A percentile compares a stretch with the other conserved stretches of the same genome.
Evolutionary conservation across 2,888 invertebrate genomes (phyloP).

Genomic region (Erannis defoliaria): DNA sequence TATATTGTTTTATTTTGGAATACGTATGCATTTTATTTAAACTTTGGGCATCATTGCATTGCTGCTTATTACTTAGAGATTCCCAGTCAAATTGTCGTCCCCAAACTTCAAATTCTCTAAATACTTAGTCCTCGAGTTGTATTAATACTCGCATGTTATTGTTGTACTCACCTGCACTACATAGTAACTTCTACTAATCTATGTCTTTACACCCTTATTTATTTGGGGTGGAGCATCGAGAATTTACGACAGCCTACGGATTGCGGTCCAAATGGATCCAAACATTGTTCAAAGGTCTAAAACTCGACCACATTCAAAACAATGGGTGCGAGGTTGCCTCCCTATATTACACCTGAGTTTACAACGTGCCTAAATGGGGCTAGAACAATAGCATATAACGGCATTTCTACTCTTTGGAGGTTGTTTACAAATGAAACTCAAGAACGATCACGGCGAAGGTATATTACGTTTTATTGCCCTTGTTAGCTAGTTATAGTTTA

Average conservation of each 20-base stretch:
- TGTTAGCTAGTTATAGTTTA: too few relatives aligned
- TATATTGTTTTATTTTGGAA: not conserved
- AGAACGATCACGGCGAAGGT: too few relatives aligned
- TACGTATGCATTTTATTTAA: too few relatives aligned
- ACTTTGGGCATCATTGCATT: too few relatives aligned
- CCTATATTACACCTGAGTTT: conserved; percentile 5
- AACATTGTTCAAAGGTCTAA: conserved; percentile 9
- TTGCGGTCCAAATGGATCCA: conserved; percentile 16
- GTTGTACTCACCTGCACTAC: not conserved
- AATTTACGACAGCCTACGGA: conserved; percentile 12
- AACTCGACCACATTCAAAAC: conserved; percentile 16
- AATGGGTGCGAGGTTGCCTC: conserved; percentile 6
- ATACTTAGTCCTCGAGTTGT: not conserved
- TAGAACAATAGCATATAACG: not conserved
- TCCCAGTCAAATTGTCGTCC: too few relatives aligned
- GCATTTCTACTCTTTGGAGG: too few relatives aligned
- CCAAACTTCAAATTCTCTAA: not conserved
- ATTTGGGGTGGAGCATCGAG: conserved; percentile 19
- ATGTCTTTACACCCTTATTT: conserved; percentile 19
- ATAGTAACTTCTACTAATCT: conserved; percentile 1
- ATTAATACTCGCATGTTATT: not conserved
- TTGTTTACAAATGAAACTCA: too few relatives aligned
- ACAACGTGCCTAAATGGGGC: not conserved
- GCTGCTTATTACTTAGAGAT: too few relatives aligned
- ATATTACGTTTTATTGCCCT: too few relatives aligned